Base-by-base conservation (phyloP, 2,797 vertebrate genomes). In the Balearica regulorum region DNA sequence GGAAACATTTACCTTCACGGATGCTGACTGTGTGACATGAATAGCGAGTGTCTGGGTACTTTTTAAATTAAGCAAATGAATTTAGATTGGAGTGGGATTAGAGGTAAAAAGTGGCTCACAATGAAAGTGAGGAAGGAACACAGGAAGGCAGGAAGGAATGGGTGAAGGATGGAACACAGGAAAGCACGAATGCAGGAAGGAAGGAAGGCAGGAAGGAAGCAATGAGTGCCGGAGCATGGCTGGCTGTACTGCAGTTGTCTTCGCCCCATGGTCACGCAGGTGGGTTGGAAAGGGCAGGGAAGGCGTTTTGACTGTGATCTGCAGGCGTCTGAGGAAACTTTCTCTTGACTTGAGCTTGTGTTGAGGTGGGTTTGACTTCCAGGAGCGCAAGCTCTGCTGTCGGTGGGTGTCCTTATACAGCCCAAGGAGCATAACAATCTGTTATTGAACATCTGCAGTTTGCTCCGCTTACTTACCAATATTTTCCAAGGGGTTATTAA, bases 31-130 rank as follows among this genome's bases (percentile, higher is more conserved):
- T 6, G 22, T 33, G 83, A 31, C 83, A 43, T 55, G 49, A 61
- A 25, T 10, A 43, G 57, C 0, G 1, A 70, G 39, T 2, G 0
- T 44, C 60, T 39, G 54, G 78, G n/a, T 21, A 10, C 53, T 37
- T 37, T 18, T 19, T 44, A 24, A 84, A 26, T 57, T 25, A 20
- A 35, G 35, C 35, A 41, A 19, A 35, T 28, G 16, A 41, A 13
- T 55, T 82, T 25, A 6, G 39, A 1, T 19, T 41, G 13, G 64
- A 33, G n/a, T 24, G 48, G 17, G 9, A 6, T 5, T 26, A 21
- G 55, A 51, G 55, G 17, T 58, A 49, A 33, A 18, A 28, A 62
- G 43, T 10, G 53, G 9, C 37, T 61, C 48, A 3, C 19, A 15
- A 0, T 17, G 64, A 12, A 17, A 9, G 48, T 5, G 10, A 46